These are phyloP conservation scores for Phyllostomus discolor DNA, from an alignment of 2,113 vertebrate genomes.

Conservation along the genomic window DNA sequence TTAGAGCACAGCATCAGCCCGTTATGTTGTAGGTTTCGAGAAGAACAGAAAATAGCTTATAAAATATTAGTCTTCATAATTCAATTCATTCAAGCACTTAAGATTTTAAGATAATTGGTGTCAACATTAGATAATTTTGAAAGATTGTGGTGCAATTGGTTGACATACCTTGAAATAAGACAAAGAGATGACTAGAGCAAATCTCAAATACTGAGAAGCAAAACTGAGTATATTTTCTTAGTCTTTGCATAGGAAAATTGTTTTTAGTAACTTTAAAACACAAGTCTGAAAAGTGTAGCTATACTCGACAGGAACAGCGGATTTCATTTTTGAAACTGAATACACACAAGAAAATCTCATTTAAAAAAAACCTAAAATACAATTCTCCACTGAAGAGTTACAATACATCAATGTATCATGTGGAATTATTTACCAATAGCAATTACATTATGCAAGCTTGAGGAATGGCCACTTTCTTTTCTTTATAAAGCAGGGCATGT, in stretches of 20 bases:
- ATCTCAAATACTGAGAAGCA: not conserved
- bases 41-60: not conserved
- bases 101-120: conserved; percentile 37
- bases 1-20: not conserved
- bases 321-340: not conserved
- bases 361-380: not conserved
- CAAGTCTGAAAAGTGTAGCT: not conserved
- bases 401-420: not conserved
- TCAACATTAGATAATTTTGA: not conserved
- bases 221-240: not conserved
- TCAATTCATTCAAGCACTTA: conserved; percentile 8
- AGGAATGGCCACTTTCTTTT: not conserved
- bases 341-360: not conserved
- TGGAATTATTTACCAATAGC: not conserved
- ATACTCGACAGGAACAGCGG: not conserved
- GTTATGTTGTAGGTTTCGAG: not conserved
- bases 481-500: not conserved
- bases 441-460: not conserved
- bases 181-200: not conserved
- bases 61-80: conserved; percentile 34
- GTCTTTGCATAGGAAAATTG: not conserved
- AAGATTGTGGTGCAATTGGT: not conserved
- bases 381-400: not conserved
- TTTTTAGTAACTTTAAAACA: not conserved
- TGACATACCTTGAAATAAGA: not conserved